Evolutionary conservation across 2,888 invertebrate species (phyloP).

Genomic region (Scaptomyza parva): DNA sequence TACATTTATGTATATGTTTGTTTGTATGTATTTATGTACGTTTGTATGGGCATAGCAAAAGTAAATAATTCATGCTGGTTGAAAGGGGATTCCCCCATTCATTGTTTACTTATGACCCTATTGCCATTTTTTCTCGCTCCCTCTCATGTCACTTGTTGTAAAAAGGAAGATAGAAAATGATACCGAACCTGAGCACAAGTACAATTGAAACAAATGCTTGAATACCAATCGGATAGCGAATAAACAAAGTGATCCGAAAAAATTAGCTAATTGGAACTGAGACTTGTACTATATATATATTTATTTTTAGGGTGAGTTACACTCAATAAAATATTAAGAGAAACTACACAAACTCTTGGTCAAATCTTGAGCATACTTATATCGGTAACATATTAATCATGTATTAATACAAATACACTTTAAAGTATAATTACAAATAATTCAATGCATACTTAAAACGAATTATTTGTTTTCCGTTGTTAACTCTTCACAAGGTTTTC

Average conservation of each 20-base stretch:
- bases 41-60: background rate
- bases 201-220: background rate
- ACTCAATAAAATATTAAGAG: too few relatives aligned
- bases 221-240: constrained; percentile 1
- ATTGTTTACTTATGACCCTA: constrained; percentile 1
- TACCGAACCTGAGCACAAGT: background rate
- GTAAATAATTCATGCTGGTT: background rate
- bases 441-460: too few relatives aligned
- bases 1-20: constrained; percentile 3
- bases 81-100: constrained; percentile 16
- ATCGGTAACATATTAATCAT: too few relatives aligned
- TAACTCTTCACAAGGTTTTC: too few relatives aligned
- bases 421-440: too few relatives aligned
- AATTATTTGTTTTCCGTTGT: too few relatives aligned
- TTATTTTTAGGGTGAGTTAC: background rate
- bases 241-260: background rate
- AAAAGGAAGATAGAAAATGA: background rate
- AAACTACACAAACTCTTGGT: too few relatives aligned
- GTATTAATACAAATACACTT: too few relatives aligned
- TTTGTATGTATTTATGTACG: background rate
- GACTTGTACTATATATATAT: background rate
- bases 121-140: constrained; percentile 4
- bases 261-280: constrained; percentile 8
- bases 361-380: too few relatives aligned
- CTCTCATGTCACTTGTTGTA: background rate